Conservation (phyloP, 2,888 invertebrate genomes). For the Aporophyla lueneburgensis region DNA sequence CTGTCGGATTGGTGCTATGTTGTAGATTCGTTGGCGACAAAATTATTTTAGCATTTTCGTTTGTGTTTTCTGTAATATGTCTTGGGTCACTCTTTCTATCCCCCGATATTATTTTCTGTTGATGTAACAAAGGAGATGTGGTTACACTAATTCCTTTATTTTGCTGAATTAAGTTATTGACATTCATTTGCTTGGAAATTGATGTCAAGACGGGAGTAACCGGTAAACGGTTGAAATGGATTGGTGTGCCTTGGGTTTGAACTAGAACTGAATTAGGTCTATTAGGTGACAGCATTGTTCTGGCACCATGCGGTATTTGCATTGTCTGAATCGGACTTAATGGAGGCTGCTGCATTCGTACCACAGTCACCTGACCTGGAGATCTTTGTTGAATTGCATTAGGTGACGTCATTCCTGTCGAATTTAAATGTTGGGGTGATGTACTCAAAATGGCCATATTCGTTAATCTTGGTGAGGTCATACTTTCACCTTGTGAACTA, state of each 20-base stretch:
- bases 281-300: slow-evolving; percentile 86
- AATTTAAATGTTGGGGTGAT: slow-evolving; percentile 82
- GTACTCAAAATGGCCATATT: slow-evolving; percentile 85
- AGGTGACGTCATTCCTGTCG: slow-evolving; percentile 82
- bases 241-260: slow-evolving; percentile 85
- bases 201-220: slow-evolving; percentile 91
- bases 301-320: slow-evolving; percentile 83
- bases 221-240: slow-evolving; percentile 90
- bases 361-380: slow-evolving; percentile 88
- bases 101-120: slow-evolving; percentile 82
- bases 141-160: slow-evolving; percentile 78
- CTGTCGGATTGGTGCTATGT: slow-evolving; percentile 82
- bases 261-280: slow-evolving; percentile 87
- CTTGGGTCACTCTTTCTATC: slow-evolving; percentile 83
- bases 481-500: slow-evolving; percentile 80
- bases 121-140: slow-evolving; percentile 77
- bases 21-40: slow-evolving; percentile 84
- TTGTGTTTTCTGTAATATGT: slow-evolving; percentile 73
- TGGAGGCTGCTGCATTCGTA: slow-evolving; percentile 89
- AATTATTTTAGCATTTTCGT: slow-evolving; percentile 85
- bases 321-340: slow-evolving; percentile 86
- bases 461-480: slow-evolving; percentile 83
- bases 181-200: slow-evolving; percentile 90
- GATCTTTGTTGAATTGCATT: slow-evolving; percentile 84
- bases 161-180: slow-evolving; percentile 85